Conservation (phyloP, 2,797 vertebrate genomes). For the Arctocebus calabarensis region DNA sequence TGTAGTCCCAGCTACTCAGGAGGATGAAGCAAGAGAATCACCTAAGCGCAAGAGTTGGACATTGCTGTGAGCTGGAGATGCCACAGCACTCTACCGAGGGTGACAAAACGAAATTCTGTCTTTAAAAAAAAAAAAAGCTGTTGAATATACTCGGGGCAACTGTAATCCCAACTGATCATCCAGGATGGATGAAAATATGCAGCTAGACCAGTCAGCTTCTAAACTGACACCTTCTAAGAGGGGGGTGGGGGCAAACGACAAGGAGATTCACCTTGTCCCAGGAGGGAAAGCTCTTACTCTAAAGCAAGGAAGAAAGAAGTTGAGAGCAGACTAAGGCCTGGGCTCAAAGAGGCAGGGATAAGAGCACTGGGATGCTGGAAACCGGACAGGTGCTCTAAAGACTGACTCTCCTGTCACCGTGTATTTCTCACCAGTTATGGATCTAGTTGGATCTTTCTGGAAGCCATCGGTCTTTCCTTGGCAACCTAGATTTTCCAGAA, state of each 20-base stretch:
- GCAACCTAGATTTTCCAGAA: not conserved
- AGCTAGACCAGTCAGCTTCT: not conserved
- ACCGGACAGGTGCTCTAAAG: not conserved
- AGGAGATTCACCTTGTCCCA: not conserved
- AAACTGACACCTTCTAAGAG: too few species aligned
- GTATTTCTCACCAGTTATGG: not conserved
- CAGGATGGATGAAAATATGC: not conserved
- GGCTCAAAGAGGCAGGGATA: not conserved
- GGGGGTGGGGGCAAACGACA: not conserved
- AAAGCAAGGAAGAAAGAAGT: not conserved
- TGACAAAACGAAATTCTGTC: too few species aligned
- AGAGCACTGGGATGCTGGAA: not conserved
- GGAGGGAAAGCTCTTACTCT: not conserved
- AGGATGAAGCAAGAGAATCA: too few species aligned
- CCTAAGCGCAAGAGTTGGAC: too few species aligned
- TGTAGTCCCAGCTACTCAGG: too few species aligned
- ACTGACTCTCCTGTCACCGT: not conserved
- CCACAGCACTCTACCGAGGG: too few species aligned
- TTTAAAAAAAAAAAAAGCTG: not conserved
- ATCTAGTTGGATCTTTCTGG: not conserved
- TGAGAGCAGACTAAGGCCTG: not conserved
- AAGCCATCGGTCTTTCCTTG: not conserved
- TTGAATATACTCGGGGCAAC: not conserved
- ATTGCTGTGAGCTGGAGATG: too few species aligned
- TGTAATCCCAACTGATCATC: not conserved